Conservation (phyloP, 2,888 invertebrate species). For the Campoletis raptor region DNA sequence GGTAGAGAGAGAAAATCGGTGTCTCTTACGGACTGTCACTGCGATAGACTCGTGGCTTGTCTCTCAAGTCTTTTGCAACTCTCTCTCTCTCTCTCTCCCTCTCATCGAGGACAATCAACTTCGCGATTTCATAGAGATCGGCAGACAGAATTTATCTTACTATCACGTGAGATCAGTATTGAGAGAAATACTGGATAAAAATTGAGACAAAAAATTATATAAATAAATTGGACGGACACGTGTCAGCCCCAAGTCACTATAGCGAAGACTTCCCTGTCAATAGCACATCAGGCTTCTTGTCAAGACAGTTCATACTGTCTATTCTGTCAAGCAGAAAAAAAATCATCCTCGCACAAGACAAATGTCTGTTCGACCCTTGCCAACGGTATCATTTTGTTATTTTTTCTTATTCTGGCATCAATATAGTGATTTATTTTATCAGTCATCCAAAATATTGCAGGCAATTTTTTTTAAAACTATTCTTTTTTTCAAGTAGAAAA, state of each 20-base stretch:
- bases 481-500: neutral
- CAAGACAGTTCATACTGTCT: slow-evolving; percentile 51
- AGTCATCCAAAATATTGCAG: neutral
- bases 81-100: slow-evolving; percentile 15
- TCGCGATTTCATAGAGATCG: slow-evolving; percentile 25
- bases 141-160: slow-evolving; percentile 43
- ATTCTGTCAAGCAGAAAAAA: slow-evolving; percentile 2
- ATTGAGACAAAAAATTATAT: slow-evolving; percentile 6
- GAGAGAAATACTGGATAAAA: slow-evolving; percentile 40
- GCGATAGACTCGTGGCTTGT: slow-evolving; percentile 29
- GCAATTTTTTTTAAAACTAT: neutral
- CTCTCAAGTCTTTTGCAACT: neutral
- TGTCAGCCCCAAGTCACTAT: slow-evolving; percentile 54
- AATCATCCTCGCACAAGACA: slow-evolving; percentile 34
- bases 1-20: slow-evolving; percentile 28
- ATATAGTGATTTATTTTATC: slow-evolving; percentile 7
- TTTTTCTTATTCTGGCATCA: neutral
- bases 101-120: slow-evolving; percentile 21
- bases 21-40: slow-evolving; percentile 21
- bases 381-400: slow-evolving; percentile 10
- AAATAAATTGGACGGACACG: slow-evolving; percentile 57
- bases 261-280: slow-evolving; percentile 34
- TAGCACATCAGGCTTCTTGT: slow-evolving; percentile 44
- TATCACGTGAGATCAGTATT: slow-evolving; percentile 45
- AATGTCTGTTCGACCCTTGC: slow-evolving; percentile 49